Percentiles rank a stretch among this genome's conserved stretches.
Conservation (phyloP, 2,888 invertebrate species). For the Lepidocyrtinus sp. region DNA sequence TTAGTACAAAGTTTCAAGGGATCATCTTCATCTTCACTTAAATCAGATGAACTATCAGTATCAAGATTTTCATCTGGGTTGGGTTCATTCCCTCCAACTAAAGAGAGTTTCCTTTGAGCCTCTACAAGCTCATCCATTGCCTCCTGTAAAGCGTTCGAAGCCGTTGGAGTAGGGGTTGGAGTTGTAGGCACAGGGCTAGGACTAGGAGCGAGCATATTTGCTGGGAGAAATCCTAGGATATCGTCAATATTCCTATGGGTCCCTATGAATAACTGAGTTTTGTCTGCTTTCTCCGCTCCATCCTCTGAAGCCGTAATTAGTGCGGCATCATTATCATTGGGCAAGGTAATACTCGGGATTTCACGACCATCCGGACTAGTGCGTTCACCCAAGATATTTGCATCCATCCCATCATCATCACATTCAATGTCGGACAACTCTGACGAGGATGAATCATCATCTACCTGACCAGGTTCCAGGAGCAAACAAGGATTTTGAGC, state of each 20-base stretch:
- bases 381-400: slow-evolving; percentile 80
- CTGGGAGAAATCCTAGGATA: slow-evolving; percentile 79
- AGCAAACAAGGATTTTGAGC: not conserved
- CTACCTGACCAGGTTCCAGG: slow-evolving; percentile 5
- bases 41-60: slow-evolving; percentile 46
- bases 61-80: slow-evolving; percentile 38
- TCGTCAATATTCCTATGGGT: slow-evolving; percentile 91
- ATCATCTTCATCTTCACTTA: slow-evolving; percentile 60
- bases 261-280: slow-evolving; percentile 80
- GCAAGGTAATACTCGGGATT: slow-evolving; percentile 65
- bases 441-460: slow-evolving; percentile 61
- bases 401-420: slow-evolving; percentile 68
- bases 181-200: slow-evolving; percentile 56
- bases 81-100: slow-evolving; percentile 29
- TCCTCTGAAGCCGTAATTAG: not conserved
- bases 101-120: slow-evolving; percentile 48
- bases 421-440: slow-evolving; percentile 67
- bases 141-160: slow-evolving; percentile 38
- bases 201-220: slow-evolving; percentile 51
- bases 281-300: not conserved
- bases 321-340: not conserved
- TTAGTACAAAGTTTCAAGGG: slow-evolving; percentile 68
- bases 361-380: slow-evolving; percentile 84
- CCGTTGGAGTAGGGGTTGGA: slow-evolving; percentile 22
- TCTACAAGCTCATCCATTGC: slow-evolving; percentile 56